Base-by-base conservation (phyloP, 1,140 invertebrate species). In the Diachasmimorpha longicaudata region DNA sequence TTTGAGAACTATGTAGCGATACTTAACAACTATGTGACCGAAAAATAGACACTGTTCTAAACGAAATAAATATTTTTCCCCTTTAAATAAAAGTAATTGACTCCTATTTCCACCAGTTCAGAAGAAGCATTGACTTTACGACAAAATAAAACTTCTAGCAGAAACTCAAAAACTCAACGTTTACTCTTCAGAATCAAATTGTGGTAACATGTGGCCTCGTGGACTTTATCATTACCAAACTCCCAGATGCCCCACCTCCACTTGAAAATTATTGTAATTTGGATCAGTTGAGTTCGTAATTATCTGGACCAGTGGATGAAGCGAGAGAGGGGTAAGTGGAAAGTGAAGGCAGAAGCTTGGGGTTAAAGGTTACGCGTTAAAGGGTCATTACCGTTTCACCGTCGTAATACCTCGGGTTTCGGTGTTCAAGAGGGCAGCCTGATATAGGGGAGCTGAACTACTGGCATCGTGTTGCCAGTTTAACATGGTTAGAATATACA, bases 231-330 rank as follows among this genome's bases (percentile, higher is more conserved):
- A 42, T 42, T 42, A 42, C 75, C 78, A 67, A 63, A 52, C 72
- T 72, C n/a, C 37, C 39, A 58, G 66, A 73, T 73, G 73, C 74
- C 77, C 80, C 82, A 83, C 78, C 82, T 82, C 75, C 75, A 74
- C 77, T 69, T 78, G 58, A 8, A 83, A 85, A 85, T 85, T 85
- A 84, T 85, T 85, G 82, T 85, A 85, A 85, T 85, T 83, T 84
- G 79, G 82, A 85, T 83, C 80, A 76, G 83, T 83, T 84, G 84
- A 83, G 81, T 84, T 78, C 78, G 81, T 83, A 84, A 85, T 85
- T 84, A 84, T 81, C 37, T 71, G 76, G 63, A 74, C 19, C 44
- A 25, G 69, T 31, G 67, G 55, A 39, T 36, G 46, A 0, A 2
- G 1, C 48, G 5, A 48, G 31, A 13, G n/a, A 48, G 39, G 31